Percentiles rank a stretch among this genome's conserved stretches.
phyloP scores from a whole-genome alignment of 2,888 invertebrate genomes.

The Morpho helenor region DNA sequence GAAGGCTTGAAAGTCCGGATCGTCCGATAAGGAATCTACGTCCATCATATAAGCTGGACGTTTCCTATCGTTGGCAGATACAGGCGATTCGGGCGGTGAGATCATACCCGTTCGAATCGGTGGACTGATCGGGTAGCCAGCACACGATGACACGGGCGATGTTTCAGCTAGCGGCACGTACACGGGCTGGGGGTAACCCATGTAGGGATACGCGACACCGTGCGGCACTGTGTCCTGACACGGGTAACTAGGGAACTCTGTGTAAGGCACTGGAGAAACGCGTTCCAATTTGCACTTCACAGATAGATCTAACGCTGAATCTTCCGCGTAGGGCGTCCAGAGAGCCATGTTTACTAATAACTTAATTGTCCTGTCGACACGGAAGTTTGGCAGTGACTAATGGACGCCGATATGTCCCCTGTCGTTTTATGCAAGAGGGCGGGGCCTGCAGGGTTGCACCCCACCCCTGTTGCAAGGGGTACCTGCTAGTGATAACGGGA shows the following conservation, averaged over 20 bases:
- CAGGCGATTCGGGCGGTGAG: slow-evolving; percentile 31
- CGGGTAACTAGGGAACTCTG: slow-evolving; percentile 15
- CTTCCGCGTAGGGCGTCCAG: slow-evolving; percentile 62
- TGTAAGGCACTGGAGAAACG: slow-evolving; percentile 30
- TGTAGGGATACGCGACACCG: slow-evolving; percentile 21
- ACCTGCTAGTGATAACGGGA: slow-evolving; percentile 28
- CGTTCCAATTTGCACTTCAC: slow-evolving; percentile 34
- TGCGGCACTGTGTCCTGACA: slow-evolving; percentile 19
- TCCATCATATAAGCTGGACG: slow-evolving; percentile 71
- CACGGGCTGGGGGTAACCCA: slow-evolving; percentile 20
- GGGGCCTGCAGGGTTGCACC: slow-evolving; percentile 27
- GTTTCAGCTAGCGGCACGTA: slow-evolving; percentile 28
- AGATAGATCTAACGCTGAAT: slow-evolving; percentile 47
- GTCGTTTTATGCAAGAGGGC: slow-evolving; percentile 30
- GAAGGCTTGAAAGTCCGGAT: slow-evolving; percentile 84
- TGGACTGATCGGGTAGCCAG: slow-evolving; percentile 26
- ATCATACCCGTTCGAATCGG: slow-evolving; percentile 26
- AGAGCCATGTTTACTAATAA: slow-evolving; percentile 44
- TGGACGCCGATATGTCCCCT: slow-evolving; percentile 23
- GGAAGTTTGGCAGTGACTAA: slow-evolving; percentile 25
- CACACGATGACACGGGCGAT: slow-evolving; percentile 30
- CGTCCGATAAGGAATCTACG: slow-evolving; percentile 56
- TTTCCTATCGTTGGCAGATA: slow-evolving; percentile 22
- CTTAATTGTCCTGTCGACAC: slow-evolving; percentile 3
- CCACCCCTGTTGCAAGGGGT: slow-evolving; percentile 27